Base-by-base conservation (phyloP, 2,888 invertebrate species). In the Cordilura impudica region DNA sequence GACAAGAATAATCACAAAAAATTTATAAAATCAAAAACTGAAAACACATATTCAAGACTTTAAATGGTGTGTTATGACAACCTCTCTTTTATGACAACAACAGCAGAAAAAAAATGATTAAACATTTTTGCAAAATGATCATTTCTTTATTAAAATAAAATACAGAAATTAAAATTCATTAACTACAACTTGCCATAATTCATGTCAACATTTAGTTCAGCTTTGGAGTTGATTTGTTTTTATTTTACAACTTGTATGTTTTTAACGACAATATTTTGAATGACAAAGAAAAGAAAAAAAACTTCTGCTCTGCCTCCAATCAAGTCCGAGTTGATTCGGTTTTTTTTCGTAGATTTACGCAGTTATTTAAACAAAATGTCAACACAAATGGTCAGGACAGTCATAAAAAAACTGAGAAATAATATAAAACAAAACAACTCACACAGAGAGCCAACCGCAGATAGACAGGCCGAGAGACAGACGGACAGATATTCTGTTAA, bases 161-260 rank as follows among this genome's bases (percentile, higher is more conserved):
- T 6, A 39, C 12, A 70, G 39, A 66, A 79, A 79, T 75, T 79
- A 72, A 79, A 79, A 79, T 79, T 79, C 79, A 79, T 79, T 75
- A 18, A 79, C 75, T 79, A 67, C 58, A 66, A 72, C 71, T 72
- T 75, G 79, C 81, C 81, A 81, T 82, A 82, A 81, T 80, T 82
- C 81, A 82, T 82, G 81, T 81, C 81, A 82, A 82, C 80, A 82
- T 82, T 81, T 80, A 75, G 79, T 82, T 82, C 81, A 80, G 80
- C 75, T 60, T 53, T n/a, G 12, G 35, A 31, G 43, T 47, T 43
- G 35, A 35, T 18, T 58, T 66, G 60, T 21, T n/a, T n/a, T 23
- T 53, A 6, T 1, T 53, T 21, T 53, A 21, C n/a, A n/a, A 5
- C 19, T 53, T 23, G 6, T 23, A 1, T 53, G 8, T 8, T 16